A percentile compares a stretch with the other conserved stretches of the same genome.
Evolutionary conservation across 2,888 invertebrate genomes (phyloP).

Genomic region (Glyphotaelius pellucidus): DNA sequence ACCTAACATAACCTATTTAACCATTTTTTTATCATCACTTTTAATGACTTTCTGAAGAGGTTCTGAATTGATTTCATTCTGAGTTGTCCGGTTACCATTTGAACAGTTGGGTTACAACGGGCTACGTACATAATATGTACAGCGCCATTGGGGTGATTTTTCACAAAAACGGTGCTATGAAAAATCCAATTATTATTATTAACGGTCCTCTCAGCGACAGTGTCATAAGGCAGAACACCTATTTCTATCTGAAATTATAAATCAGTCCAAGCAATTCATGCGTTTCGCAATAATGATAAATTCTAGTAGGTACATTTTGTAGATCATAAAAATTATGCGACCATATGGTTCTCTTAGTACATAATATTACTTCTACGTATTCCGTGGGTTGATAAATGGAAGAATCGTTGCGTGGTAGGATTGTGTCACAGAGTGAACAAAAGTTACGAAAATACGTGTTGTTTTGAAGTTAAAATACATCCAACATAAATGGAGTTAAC

Average conservation of each 20-base stretch:
- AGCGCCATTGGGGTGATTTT: no score
- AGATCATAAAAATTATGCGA: not conserved
- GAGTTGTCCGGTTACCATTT: no score
- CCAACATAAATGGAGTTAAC: not conserved
- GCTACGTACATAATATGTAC: no score
- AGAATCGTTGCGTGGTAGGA: constrained; percentile 34
- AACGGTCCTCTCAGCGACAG: not conserved
- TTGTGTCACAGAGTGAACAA: not conserved
- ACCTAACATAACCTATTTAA: no score
- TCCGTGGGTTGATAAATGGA: constrained; percentile 31
- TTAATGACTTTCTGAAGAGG: no score
- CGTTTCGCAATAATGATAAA: not conserved
- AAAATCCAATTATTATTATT: no score
- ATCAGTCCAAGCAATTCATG: no score
- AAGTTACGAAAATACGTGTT: constrained; percentile 12
- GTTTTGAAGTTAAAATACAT: not conserved
- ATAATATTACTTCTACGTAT: not conserved
- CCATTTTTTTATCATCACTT: no score
- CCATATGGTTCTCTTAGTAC: not conserved
- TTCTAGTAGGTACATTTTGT: not conserved
- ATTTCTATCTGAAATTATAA: not conserved
- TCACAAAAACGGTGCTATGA: no score
- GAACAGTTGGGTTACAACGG: no score
- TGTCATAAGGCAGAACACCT: no score
- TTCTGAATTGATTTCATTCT: no score